A percentile compares a stretch with the other conserved stretches of the same genome.
Conservation (phyloP, 2,888 invertebrate genomes). For the Mythimna ferrago region DNA sequence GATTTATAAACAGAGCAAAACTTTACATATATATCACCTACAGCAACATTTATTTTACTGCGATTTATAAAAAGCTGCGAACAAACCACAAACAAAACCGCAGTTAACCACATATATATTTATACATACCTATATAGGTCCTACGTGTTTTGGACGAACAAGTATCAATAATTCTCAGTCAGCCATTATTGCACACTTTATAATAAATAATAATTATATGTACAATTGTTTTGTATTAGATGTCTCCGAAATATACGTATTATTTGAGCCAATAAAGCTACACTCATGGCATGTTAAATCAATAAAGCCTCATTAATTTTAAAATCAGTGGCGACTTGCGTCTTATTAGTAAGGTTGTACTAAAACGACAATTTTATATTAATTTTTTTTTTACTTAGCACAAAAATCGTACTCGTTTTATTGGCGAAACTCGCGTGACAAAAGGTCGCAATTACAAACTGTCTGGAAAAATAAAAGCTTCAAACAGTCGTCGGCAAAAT, state of each 20-base stretch:
- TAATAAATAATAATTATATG: neutral
- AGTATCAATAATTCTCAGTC: neutral
- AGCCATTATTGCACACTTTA: conserved; percentile 6
- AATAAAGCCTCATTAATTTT: conserved; percentile 52
- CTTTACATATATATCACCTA: neutral
- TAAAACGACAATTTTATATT: neutral
- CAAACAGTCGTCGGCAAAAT: conserved; percentile 20
- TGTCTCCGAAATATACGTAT: neutral
- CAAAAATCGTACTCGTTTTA: conserved; percentile 3
- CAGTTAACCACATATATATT: conserved; percentile 11
- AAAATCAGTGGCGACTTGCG: conserved; percentile 8
- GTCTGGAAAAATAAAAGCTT: conserved; percentile 26
- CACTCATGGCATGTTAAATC: conserved; percentile 61
- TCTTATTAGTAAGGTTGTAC: neutral
- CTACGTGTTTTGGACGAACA: neutral
- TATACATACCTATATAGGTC: neutral
- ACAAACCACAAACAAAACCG: conserved; percentile 40
- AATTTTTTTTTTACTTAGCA: neutral
- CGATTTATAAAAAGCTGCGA: conserved; percentile 3
- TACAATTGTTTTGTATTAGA: neutral
- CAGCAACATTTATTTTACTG: neutral
- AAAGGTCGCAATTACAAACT: conserved; percentile 17
- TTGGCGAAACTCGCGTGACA: conserved; percentile 30
- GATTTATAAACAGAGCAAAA: neutral
- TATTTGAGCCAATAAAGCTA: conserved; percentile 51